Base-by-base conservation (phyloP, 2,113 vertebrate species). In the Lepus timidus region DNA sequence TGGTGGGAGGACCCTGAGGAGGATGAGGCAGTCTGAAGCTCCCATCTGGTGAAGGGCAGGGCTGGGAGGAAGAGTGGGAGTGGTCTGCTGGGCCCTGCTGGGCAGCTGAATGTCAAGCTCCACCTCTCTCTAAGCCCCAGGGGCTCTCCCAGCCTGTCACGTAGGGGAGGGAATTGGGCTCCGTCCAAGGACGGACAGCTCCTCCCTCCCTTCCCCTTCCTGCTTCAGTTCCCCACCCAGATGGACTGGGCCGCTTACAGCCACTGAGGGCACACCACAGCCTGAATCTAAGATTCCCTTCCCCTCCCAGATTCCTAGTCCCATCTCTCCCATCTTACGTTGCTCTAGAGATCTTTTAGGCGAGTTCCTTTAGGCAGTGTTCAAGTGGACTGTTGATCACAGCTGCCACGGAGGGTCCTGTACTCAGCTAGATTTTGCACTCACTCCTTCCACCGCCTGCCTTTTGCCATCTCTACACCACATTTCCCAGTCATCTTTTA, bases 151-250 rank as follows among this genome's bases (percentile, higher is more conserved):
- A 82, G 95, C 90, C 83, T 20, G 94, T 94, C 91, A 95, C 84
- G 85, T 65, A 74, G 79, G 65, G 93, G 96, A n/a, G 36, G 95
- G 62, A 70, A 92, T 55, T 97, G 96, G 95, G 84, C 80, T 52
- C 29, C n/a, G 52, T 97, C 96, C 96, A 94, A 92, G 62, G 70
- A 79, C 58, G 0, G n/a, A 65, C 49, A 96, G 87, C 86, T 96
- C 96, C 96, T 91, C 96, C 96, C 94, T 87, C 88, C 27, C 95
- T 95, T 97, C 96, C 96, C 73, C 93, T 97, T 97, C 97, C 97
- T 95, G 96, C 95, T 97, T 96, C 65, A 95, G 90, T 94, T 96
- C 90, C 89, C 95, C 79, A 96, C 96, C 94, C 97, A 92, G 95
- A 78, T 9, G 64, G 73, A 52, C 67, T 58, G 52, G 88, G 85